A percentile compares a stretch with the other conserved stretches of the same genome.
phyloP scores from a whole-genome alignment of 2,888 invertebrate species.

The Lissonota sp. region DNA sequence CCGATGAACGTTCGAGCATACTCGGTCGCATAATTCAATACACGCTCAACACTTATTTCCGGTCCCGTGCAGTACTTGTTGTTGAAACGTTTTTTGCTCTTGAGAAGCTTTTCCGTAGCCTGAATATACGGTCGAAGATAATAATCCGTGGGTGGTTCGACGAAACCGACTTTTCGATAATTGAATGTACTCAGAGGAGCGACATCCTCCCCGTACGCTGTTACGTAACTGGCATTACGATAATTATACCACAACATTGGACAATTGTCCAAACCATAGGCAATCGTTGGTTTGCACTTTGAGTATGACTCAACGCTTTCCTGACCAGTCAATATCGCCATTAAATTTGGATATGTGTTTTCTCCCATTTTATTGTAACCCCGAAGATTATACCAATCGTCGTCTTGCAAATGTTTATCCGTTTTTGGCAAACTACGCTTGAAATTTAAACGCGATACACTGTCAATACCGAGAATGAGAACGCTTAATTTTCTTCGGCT shows the following conservation, averaged over 20 bases:
- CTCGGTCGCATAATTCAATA: constrained; percentile 89
- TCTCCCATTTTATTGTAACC: constrained; percentile 93
- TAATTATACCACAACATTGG: constrained; percentile 92
- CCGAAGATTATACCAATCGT: constrained; percentile 89
- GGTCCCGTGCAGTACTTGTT: constrained; percentile 87
- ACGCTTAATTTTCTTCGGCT: constrained; percentile 86
- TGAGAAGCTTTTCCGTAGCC: constrained; percentile 87
- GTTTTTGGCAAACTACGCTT: constrained; percentile 91
- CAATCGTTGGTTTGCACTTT: constrained; percentile 84
- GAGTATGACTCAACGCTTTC: constrained; percentile 84
- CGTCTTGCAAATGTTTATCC: constrained; percentile 87
- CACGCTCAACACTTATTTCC: constrained; percentile 87
- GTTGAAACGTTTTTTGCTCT: constrained; percentile 82
- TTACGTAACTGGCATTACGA: constrained; percentile 89
- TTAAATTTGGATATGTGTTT: constrained; percentile 95
- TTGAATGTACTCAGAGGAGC: constrained; percentile 90
- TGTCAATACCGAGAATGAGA: constrained; percentile 93
- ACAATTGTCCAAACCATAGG: constrained; percentile 87
- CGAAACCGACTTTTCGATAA: constrained; percentile 90
- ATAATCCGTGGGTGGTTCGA: constrained; percentile 91
- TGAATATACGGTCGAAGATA: constrained; percentile 91
- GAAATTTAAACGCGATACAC: constrained; percentile 92
- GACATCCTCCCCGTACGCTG: constrained; percentile 93
- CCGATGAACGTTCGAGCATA: constrained; percentile 87
- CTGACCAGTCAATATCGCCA: constrained; percentile 91